These are phyloP conservation scores for Lepidocyrtinus sp. DNA, from an alignment of 2,888 invertebrate species.

Conservation along the genomic window DNA sequence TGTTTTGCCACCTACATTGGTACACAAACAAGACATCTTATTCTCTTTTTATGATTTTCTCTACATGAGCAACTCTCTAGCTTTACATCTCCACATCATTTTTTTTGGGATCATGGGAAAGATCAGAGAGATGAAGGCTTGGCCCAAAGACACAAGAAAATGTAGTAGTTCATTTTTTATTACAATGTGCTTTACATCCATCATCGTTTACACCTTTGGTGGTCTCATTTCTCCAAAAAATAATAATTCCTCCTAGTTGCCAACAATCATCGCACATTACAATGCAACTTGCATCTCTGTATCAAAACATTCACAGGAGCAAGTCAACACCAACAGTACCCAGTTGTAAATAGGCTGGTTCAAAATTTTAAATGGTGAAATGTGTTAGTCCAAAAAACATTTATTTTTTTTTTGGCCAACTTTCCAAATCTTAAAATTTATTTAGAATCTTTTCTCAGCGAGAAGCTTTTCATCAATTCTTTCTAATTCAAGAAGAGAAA, in stretches of 20 bases:
- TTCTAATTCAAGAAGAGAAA: too few species aligned
- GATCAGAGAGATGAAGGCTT: slow-evolving; percentile 13
- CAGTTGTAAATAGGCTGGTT: neutral
- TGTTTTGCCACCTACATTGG: slow-evolving; percentile 42
- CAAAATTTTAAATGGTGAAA: neutral
- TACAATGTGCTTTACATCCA: slow-evolving; percentile 7
- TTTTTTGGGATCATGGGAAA: slow-evolving; percentile 6
- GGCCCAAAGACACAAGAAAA: neutral
- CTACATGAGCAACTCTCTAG: neutral
- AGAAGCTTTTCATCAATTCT: too few species aligned
- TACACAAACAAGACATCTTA: neutral
- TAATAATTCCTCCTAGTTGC: slow-evolving; percentile 51
- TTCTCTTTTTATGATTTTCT: too few species aligned
- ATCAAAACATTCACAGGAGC: neutral
- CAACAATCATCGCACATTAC: slow-evolving; percentile 42
- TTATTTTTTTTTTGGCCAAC: too few species aligned
- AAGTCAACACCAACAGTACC: neutral
- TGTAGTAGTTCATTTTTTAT: too few species aligned
- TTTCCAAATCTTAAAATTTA: too few species aligned
- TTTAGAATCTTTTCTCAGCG: too few species aligned
- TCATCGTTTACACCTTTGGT: slow-evolving; percentile 59
- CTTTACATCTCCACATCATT: neutral
- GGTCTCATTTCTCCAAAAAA: slow-evolving; percentile 60
- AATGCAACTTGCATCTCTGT: neutral
- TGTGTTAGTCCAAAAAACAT: too few species aligned